Conservation (phyloP, 2,888 invertebrate species). For the Luffia ferchaultella region DNA sequence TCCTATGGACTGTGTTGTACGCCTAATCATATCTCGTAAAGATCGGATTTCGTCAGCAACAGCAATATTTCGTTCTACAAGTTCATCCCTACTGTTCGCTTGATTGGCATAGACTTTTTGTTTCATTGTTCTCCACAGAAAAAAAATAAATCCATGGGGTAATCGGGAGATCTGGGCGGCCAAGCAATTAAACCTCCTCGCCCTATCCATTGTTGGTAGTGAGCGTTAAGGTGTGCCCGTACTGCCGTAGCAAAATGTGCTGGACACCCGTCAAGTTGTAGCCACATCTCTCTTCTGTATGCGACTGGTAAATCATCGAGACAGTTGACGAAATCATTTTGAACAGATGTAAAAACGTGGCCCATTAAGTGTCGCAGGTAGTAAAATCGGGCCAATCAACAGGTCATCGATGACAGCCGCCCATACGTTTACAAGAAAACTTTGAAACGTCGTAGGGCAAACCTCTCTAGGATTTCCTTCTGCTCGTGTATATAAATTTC, state of each 20-base stretch:
- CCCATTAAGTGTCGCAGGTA: not conserved
- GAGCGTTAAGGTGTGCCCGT: not conserved
- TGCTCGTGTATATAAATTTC: not conserved
- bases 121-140: not conserved
- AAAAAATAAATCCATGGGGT: not conserved
- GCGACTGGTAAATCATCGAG: not conserved
- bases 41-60: not conserved
- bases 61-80: not conserved
- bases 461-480: not conserved
- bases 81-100: not conserved
- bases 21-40: not conserved
- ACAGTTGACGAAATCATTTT: not conserved
- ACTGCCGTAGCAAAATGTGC: not conserved
- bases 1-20: not conserved
- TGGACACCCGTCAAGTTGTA: not conserved
- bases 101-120: not conserved
- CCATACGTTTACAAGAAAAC: not conserved
- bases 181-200: not conserved
- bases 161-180: not conserved
- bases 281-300: not conserved
- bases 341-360: not conserved
- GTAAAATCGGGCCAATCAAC: not conserved
- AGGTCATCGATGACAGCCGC: not conserved
- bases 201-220: not conserved
- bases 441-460: not conserved